Evolutionary conservation across 1,140 invertebrate genomes (phyloP).

Genomic region (Ostrea denselamellosa): DNA sequence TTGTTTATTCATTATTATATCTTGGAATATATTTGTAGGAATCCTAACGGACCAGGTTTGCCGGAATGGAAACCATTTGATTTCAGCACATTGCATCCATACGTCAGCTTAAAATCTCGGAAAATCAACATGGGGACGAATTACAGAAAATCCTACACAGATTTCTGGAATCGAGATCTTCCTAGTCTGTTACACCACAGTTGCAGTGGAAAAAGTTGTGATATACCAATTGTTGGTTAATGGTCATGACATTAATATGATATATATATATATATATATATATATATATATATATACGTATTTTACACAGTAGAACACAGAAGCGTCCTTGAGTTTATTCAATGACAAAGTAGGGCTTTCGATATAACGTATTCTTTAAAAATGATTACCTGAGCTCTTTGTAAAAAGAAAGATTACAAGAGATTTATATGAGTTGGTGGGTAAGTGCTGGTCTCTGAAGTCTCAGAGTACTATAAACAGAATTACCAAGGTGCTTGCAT

Average conservation of each 20-base stretch:
- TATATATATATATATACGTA: too few species aligned
- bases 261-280: not conserved
- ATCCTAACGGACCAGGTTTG: not conserved
- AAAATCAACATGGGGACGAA: not conserved
- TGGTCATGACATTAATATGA: not conserved
- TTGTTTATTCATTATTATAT: not conserved
- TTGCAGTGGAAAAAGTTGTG: not conserved
- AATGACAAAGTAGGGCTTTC: too few species aligned
- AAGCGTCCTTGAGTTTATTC: too few species aligned
- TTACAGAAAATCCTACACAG: not conserved
- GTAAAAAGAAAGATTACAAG: too few species aligned
- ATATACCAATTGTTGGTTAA: not conserved
- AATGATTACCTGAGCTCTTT: too few species aligned
- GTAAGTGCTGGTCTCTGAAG: too few species aligned
- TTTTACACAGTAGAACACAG: too few species aligned
- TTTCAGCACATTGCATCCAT: not conserved
- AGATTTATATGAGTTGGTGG: too few species aligned
- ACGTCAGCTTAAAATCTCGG: not conserved
- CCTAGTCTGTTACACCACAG: not conserved
- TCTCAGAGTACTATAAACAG: too few species aligned
- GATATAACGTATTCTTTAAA: too few species aligned
- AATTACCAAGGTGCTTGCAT: too few species aligned
- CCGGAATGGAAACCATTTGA: not conserved
- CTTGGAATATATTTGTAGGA: not conserved
- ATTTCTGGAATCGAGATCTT: not conserved